Percentiles rank a stretch among this genome's conserved stretches.
Evolutionary conservation across 2,888 invertebrate species (phyloP).

Genomic region (Melinaea menophilus): DNA sequence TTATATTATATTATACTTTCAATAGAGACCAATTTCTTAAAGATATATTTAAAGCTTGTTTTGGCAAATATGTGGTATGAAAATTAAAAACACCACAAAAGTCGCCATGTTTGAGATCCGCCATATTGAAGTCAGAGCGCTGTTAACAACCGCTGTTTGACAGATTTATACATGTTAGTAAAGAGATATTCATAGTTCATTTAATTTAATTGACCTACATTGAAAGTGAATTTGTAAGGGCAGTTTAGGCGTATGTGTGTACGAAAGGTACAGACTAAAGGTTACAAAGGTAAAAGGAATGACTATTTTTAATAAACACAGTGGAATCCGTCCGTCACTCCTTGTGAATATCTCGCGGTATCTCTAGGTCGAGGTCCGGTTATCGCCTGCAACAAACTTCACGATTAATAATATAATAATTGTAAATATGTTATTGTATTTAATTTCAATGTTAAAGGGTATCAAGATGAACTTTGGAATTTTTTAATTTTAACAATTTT

Average conservation of each 20-base stretch:
- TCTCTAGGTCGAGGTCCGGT: not conserved
- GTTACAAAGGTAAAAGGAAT: too few relatives aligned
- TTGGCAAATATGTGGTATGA: not conserved
- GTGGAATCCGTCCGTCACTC: not conserved
- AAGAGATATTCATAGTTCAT: too few relatives aligned
- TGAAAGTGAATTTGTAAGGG: too few relatives aligned
- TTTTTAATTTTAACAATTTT: too few relatives aligned
- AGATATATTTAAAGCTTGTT: constrained; percentile 2
- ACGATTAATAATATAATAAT: not conserved
- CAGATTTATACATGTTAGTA: too few relatives aligned
- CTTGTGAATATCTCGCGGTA: not conserved
- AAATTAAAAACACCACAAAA: not conserved
- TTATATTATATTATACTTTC: not conserved
- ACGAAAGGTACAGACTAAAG: too few relatives aligned
- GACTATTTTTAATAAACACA: too few relatives aligned
- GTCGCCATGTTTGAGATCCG: not conserved
- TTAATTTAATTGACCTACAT: too few relatives aligned
- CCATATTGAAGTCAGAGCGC: not conserved
- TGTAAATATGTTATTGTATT: not conserved
- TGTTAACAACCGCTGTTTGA: too few relatives aligned
- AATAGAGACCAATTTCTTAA: not conserved
- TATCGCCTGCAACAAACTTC: constrained; percentile 1
- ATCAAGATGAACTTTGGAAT: too few relatives aligned
- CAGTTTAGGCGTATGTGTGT: too few relatives aligned
- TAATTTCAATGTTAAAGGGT: not conserved